phyloP scores from a whole-genome alignment of 2,113 vertebrate genomes.

The Junco hyemalis region DNA sequence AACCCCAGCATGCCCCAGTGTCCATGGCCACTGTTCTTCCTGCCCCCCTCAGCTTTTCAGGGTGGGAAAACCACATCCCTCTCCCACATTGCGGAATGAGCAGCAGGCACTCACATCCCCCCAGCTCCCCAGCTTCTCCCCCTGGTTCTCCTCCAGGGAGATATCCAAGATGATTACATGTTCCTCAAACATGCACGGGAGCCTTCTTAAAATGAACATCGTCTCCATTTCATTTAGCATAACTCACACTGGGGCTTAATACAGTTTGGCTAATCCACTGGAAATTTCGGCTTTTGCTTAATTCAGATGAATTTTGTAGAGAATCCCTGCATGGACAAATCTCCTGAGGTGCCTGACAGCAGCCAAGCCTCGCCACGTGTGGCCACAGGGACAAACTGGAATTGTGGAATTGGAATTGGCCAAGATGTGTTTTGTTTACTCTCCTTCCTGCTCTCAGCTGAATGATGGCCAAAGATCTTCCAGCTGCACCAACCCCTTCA shows the following conservation, averaged over 20 bases:
- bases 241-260: not conserved
- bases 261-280: not conserved
- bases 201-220: not conserved
- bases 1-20: not conserved
- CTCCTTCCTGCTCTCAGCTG: not conserved
- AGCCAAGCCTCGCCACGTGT: not conserved
- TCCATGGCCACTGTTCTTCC: accelerated
- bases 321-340: not conserved
- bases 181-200: not conserved
- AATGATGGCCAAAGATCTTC: not conserved
- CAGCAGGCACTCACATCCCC: accelerated
- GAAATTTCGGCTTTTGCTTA: not conserved
- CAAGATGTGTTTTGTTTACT: not conserved
- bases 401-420: not conserved
- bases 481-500: not conserved
- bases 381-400: not conserved
- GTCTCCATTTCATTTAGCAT: not conserved
- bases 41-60: not conserved
- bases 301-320: not conserved
- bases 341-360: not conserved
- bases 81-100: not conserved
- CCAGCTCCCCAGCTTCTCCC: not conserved
- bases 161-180: not conserved
- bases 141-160: not conserved
- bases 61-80: not conserved